Evolutionary conservation across 1,140 invertebrate species (phyloP).

Genomic region (Chymomyza costata): DNA sequence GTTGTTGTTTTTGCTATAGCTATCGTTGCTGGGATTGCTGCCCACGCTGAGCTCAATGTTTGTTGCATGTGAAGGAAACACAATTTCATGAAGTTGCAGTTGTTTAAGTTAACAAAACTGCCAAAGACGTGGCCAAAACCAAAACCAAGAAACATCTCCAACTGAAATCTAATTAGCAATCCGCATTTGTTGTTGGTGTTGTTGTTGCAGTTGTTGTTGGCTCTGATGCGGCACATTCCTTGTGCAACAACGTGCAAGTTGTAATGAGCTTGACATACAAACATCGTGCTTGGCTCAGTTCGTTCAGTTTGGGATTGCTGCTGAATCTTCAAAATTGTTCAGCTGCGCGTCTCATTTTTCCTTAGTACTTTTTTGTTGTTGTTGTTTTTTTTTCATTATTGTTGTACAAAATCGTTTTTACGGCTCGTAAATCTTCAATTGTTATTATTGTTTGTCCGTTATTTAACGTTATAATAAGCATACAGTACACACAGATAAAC

Average conservation of each 20-base stretch:
- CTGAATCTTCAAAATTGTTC: too few relatives aligned
- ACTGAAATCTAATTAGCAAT: slow-evolving; percentile 61
- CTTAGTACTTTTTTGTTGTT: neutral
- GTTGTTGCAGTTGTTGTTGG: slow-evolving; percentile 3
- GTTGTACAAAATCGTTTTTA: too few relatives aligned
- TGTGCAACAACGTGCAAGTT: slow-evolving; percentile 52
- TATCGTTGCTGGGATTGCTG: slow-evolving; percentile 19
- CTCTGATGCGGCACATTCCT: slow-evolving; percentile 33
- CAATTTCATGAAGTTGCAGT: slow-evolving; percentile 14
- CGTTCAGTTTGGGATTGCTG: too few relatives aligned
- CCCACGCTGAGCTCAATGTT: slow-evolving; percentile 20
- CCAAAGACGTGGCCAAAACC: slow-evolving; percentile 17
- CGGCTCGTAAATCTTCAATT: slow-evolving; percentile 52
- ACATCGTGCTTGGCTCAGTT: slow-evolving; percentile 58
- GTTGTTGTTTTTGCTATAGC: slow-evolving; percentile 7
- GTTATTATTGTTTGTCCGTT: slow-evolving; percentile 61
- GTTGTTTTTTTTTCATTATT: slow-evolving; percentile 12
- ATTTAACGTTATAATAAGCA: slow-evolving; percentile 63
- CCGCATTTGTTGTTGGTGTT: neutral
- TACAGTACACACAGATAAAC: too few relatives aligned
- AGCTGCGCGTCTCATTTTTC: neutral
- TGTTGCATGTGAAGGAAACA: slow-evolving; percentile 46
- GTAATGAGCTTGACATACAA: slow-evolving; percentile 53
- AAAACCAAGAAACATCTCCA: slow-evolving; percentile 48
- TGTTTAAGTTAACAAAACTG: slow-evolving; percentile 19